Conservation (phyloP, 2,113 vertebrate genomes). For the Stictonetta naevosa region DNA sequence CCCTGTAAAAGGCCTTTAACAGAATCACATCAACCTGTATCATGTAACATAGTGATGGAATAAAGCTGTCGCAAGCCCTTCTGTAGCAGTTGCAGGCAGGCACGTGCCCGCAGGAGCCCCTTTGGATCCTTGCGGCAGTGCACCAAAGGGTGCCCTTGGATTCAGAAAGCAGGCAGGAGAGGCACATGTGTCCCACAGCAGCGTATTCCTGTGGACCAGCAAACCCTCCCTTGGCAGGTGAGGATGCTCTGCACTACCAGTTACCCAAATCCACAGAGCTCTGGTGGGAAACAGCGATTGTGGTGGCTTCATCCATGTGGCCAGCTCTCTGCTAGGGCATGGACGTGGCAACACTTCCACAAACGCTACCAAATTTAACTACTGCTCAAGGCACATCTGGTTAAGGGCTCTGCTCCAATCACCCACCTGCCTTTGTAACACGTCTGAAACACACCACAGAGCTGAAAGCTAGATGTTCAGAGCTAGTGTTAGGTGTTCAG, state of each 20-base stretch:
- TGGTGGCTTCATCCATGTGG: background rate
- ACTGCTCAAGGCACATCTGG: background rate
- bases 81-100: background rate
- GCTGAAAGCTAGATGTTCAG: background rate
- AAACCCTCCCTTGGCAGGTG: background rate
- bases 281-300: fast-evolving
- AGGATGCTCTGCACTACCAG: background rate
- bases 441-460: fast-evolving
- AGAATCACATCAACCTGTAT: background rate
- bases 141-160: background rate
- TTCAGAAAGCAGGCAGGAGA: background rate
- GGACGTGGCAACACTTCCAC: background rate
- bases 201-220: background rate
- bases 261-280: background rate
- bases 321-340: background rate
- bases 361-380: background rate
- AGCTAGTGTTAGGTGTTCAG: background rate
- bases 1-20: background rate
- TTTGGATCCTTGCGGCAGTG: too few species aligned
- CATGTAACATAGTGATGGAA: background rate
- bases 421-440: background rate
- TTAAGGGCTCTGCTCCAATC: background rate
- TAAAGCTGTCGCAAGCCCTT: background rate
- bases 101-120: background rate
- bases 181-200: background rate